A percentile compares a stretch with the other conserved stretches of the same genome.
phyloP scores from a whole-genome alignment of 2,888 invertebrate species.

The Apodemia mormo region DNA sequence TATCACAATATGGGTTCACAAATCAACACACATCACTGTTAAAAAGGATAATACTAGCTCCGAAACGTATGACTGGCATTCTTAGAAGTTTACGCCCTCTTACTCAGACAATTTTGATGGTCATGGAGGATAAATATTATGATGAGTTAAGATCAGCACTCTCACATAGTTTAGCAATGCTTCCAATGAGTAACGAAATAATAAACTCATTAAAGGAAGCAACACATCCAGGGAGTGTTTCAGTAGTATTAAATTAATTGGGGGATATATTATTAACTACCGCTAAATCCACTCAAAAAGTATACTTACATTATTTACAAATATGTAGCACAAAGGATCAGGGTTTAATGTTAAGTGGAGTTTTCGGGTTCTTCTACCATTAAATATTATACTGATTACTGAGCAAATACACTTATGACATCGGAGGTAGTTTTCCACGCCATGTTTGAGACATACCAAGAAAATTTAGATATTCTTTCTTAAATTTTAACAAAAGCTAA shows the following conservation, averaged over 20 bases:
- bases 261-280: slow-evolving; percentile 40
- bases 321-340: neutral
- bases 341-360: no score
- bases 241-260: slow-evolving; percentile 40
- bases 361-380: no score
- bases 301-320: slow-evolving; percentile 28
- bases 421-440: slow-evolving; percentile 36
- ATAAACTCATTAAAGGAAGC: slow-evolving; percentile 35
- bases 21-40: slow-evolving; percentile 34
- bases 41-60: slow-evolving; percentile 33
- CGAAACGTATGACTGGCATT: slow-evolving; percentile 36
- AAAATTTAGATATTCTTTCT: no score
- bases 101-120: slow-evolving; percentile 34
- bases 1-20: slow-evolving; percentile 30
- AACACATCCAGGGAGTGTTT: slow-evolving; percentile 34
- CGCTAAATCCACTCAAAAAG: slow-evolving; percentile 38
- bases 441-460: slow-evolving; percentile 37
- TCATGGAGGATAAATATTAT: slow-evolving; percentile 37
- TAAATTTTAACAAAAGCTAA: no score
- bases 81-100: slow-evolving; percentile 34
- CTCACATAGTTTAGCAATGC: slow-evolving; percentile 38
- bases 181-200: slow-evolving; percentile 39
- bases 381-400: neutral
- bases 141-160: slow-evolving; percentile 34
- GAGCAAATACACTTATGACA: slow-evolving; percentile 29